phyloP scores from a whole-genome alignment of 2,113 vertebrate species.

The Sinocyclocheilus anophthalmus region DNA sequence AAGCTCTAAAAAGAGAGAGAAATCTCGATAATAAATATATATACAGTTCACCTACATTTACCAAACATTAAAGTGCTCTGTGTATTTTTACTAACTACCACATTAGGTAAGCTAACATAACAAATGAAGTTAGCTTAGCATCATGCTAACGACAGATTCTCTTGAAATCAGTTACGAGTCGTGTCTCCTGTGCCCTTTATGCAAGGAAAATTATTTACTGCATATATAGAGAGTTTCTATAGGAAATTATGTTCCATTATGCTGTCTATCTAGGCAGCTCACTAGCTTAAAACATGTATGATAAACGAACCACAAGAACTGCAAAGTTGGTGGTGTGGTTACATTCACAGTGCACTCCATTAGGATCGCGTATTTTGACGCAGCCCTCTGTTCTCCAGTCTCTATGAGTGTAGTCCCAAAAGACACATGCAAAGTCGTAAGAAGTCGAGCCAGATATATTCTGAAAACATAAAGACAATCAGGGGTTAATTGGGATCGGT shows the following conservation, averaged over 20 bases:
- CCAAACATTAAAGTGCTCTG: neutral
- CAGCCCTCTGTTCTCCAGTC: constrained; percentile 74
- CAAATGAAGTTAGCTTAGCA: neutral
- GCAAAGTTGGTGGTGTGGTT: constrained; percentile 79
- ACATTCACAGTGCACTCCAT: constrained; percentile 66
- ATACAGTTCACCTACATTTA: neutral
- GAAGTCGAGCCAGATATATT: constrained; percentile 20
- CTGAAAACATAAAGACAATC: constrained; percentile 48
- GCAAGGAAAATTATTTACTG: neutral
- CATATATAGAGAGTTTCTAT: too few relatives aligned
- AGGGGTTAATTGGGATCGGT: too few relatives aligned
- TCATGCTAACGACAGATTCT: neutral
- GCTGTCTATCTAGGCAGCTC: neutral
- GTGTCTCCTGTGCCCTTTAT: neutral
- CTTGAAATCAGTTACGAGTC: neutral
- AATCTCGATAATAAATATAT: neutral
- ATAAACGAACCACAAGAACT: constrained; percentile 72
- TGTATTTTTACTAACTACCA: neutral
- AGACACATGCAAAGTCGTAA: constrained; percentile 70
- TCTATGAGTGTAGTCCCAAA: constrained; percentile 65
- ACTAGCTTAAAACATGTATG: neutral
- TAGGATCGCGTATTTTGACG: constrained; percentile 49
- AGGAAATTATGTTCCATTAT: neutral
- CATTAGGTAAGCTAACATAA: neutral
- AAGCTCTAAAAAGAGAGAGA: constrained; percentile 30